Base-by-base conservation (phyloP, 2,888 invertebrate species). In the Dorcus parallelipipedus region DNA sequence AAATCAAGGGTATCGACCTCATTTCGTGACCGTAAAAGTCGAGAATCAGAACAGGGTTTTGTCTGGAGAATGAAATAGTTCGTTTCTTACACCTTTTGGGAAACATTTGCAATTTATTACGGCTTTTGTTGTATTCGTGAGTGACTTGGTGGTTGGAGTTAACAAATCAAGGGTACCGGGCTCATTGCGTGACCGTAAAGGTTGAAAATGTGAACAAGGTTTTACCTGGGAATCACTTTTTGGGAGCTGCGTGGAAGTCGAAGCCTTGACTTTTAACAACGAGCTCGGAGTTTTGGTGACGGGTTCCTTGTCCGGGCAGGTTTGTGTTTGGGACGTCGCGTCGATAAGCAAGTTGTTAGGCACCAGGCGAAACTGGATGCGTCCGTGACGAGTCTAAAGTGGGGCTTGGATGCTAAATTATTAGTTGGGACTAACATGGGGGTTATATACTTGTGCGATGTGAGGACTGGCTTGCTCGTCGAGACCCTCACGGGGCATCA, bases 241-340 rank as follows among this genome's bases (percentile, higher is more conserved):
- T n/a, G 78, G 78, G 40, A 82, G 82, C 60, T 77, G 73, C 64
- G 26, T 26, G 26, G 82, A 83, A 64, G 81, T 91, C 38, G 95
- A 95, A 80, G 81, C 86, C 52, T 84, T 89, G 17, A 84, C 87
- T 23, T 93, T 94, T 76, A 86, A 86, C 69, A 84, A 83, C 56
- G 85, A 89, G 66, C 73, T 84, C 5, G 82, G 84, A 17, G 59
- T 75, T 10, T 45, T 78, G 23, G 72, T 75, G 9, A 76, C 78
- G 10, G 78, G 78, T 14, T 87, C 92, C n/a, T 79, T 95, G 33
- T 84, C 84, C 53, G 95, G 95, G 2, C 83, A 87, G 64, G 82
- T 96, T 59, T 86, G 85, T 59, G 85, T 96, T 66, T 96, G 94
- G 93, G 95, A 96, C n/a, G n/a, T n/a, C n/a, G n/a, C 73, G 79